These are phyloP conservation scores for Intellagama lesueurii DNA, from an alignment of 2,797 vertebrate species.

Conservation along the genomic window DNA sequence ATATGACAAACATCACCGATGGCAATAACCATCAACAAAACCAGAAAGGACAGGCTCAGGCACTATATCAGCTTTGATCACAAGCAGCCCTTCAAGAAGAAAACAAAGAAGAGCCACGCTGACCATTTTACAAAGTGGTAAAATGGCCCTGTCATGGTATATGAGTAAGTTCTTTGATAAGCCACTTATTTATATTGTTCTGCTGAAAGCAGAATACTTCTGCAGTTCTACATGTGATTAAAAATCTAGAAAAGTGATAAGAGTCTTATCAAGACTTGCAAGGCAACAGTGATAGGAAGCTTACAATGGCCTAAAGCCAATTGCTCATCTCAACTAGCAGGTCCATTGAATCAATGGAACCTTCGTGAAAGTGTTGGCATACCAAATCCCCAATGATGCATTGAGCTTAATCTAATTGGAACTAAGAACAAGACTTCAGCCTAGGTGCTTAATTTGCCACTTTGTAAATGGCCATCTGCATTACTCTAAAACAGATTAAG, in stretches of 20 bases:
- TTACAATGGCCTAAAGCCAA: background rate
- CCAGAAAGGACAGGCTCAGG: conserved; percentile 7
- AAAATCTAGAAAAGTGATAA: background rate
- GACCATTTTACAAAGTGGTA: background rate
- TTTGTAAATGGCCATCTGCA: background rate
- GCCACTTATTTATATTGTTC: background rate
- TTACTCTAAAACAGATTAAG: background rate
- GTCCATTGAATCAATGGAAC: too few species aligned
- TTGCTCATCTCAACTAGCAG: too few species aligned
- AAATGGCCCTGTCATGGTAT: background rate
- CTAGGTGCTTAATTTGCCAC: background rate
- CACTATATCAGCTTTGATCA: background rate
- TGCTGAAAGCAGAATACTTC: background rate
- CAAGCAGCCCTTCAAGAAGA: background rate
- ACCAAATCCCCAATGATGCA: too few species aligned
- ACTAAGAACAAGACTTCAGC: too few species aligned
- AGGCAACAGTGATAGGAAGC: background rate
- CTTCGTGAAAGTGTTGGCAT: too few species aligned
- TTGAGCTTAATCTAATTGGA: too few species aligned
- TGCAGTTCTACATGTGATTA: background rate
- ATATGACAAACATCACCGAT: conserved; percentile 10
- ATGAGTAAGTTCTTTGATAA: background rate
- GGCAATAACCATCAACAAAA: background rate
- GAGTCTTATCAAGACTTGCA: background rate
- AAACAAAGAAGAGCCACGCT: background rate